Conservation (phyloP, 2,113 vertebrate species). For the Brachyistius frenatus region DNA sequence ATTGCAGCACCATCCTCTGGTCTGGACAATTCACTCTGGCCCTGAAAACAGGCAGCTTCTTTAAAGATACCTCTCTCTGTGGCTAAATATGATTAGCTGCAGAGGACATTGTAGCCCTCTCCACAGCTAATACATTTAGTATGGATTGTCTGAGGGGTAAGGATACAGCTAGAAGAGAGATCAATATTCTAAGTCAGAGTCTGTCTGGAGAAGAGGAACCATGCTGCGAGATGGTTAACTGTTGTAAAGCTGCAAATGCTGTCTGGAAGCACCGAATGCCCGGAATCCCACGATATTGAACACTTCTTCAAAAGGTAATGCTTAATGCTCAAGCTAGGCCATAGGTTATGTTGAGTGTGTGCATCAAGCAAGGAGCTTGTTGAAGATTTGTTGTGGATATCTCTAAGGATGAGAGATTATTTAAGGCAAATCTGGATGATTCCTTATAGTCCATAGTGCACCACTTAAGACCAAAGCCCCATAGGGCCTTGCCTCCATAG, state of each 20-base stretch:
- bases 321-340: constrained; percentile 67
- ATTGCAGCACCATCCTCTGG: constrained; percentile 46
- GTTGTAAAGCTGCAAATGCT: constrained; percentile 71
- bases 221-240: constrained; percentile 81
- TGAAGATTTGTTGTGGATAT: constrained; percentile 78
- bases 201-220: constrained; percentile 80
- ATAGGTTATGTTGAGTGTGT: constrained; percentile 60
- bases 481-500: constrained; percentile 54
- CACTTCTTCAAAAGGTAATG: constrained; percentile 76
- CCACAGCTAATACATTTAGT: constrained; percentile 83
- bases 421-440: constrained; percentile 72
- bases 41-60: constrained; percentile 71
- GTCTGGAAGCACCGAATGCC: constrained; percentile 74
- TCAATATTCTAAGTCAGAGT: constrained; percentile 81
- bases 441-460: constrained; percentile 63
- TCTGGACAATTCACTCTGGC: constrained; percentile 57
- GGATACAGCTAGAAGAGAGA: constrained; percentile 75
- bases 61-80: constrained; percentile 75
- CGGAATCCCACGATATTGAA: constrained; percentile 75
- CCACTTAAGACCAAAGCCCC: constrained; percentile 62
- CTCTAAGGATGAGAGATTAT: constrained; percentile 67
- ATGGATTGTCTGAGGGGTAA: constrained; percentile 82
- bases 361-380: constrained; percentile 70
- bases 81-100: constrained; percentile 82
- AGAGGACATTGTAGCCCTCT: constrained; percentile 85